These are phyloP conservation scores for Pipistrellus pipistrellus DNA, from an alignment of 2,797 vertebrate genomes.

Conservation along the genomic window DNA sequence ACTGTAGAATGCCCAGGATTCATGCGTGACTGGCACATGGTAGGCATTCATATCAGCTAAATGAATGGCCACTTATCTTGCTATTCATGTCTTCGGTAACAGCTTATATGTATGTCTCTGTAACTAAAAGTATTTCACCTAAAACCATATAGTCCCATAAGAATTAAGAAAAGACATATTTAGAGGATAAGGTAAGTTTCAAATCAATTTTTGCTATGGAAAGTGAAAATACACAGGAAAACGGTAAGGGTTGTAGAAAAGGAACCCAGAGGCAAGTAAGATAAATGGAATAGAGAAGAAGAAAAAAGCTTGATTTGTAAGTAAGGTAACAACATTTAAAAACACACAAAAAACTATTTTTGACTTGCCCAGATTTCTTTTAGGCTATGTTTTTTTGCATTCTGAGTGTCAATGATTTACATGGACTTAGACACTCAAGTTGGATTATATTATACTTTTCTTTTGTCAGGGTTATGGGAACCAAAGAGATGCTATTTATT, in stretches of 20 bases:
- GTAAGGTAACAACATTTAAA: background rate
- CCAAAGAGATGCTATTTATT: background rate
- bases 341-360: background rate
- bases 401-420: slow-evolving; percentile 17
- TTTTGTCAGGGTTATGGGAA: background rate
- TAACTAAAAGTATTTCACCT: slow-evolving; percentile 29
- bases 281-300: slow-evolving; percentile 1
- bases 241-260: background rate
- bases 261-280: background rate
- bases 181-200: slow-evolving; percentile 43
- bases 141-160: background rate
- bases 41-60: background rate
- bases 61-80: background rate
- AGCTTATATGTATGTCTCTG: background rate
- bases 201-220: background rate
- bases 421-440: background rate
- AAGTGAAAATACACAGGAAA: slow-evolving; percentile 36
- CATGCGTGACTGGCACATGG: background rate
- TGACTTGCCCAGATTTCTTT: slow-evolving; percentile 7
- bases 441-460: background rate
- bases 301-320: slow-evolving; percentile 42
- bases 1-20: background rate
- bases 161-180: slow-evolving; percentile 48
- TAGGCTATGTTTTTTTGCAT: slow-evolving; percentile 17
- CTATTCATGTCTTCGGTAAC: background rate